These are phyloP conservation scores for Mylabris phalerata DNA, from an alignment of 1,140 invertebrate species.

Conservation along the genomic window DNA sequence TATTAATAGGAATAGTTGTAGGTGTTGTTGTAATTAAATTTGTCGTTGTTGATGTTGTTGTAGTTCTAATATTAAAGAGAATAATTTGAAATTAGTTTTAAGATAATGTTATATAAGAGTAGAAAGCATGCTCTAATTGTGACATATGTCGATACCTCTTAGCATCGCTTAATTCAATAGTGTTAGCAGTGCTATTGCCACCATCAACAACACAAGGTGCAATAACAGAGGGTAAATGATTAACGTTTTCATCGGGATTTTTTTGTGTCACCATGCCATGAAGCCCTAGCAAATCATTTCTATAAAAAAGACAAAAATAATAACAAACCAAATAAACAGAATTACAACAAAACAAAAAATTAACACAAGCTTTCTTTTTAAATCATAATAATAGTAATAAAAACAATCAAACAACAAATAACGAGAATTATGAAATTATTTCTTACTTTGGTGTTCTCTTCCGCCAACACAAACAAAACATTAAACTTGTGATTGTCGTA, in stretches of 20 bases:
- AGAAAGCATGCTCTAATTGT: neutral
- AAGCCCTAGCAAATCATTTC: conserved; percentile 47
- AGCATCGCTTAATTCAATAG: conserved; percentile 35
- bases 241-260: conserved; percentile 48
- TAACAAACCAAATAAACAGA: neutral
- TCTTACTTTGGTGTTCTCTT: conserved; percentile 36
- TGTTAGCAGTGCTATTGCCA: conserved; percentile 24
- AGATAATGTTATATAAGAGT: neutral
- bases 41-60: too few species aligned
- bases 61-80: neutral
- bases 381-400: neutral
- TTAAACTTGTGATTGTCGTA: conserved; percentile 28
- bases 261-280: conserved; percentile 51
- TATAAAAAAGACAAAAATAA: conserved; percentile 32
- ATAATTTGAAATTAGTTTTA: conserved; percentile 1
- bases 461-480: conserved; percentile 35
- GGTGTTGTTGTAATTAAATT: too few species aligned
- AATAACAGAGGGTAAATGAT: conserved; percentile 40
- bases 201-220: conserved; percentile 28
- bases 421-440: neutral
- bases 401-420: conserved; percentile 3
- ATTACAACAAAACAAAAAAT: conserved; percentile 5
- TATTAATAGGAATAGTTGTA: conserved; percentile 1
- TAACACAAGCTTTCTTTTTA: neutral
- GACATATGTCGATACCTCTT: conserved; percentile 28